Conservation (phyloP, 2,113 vertebrate species). For the Neodon shergylaensis region DNA sequence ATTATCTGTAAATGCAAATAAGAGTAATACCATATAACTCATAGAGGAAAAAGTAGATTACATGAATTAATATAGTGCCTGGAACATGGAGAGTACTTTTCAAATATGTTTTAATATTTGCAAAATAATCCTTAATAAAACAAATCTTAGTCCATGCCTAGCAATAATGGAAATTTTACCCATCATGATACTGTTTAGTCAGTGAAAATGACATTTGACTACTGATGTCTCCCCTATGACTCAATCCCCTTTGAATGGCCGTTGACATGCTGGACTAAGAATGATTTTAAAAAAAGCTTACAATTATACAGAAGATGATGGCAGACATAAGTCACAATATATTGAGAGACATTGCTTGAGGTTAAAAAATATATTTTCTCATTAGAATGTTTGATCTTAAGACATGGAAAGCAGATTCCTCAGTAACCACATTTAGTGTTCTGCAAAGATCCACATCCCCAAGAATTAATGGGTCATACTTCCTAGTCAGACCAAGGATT, state of each 20-base stretch:
- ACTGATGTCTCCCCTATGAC: neutral
- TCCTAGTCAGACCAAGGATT: neutral
- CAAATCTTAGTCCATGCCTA: neutral
- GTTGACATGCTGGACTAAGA: neutral
- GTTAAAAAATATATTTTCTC: neutral
- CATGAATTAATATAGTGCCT: neutral
- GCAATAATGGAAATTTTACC: neutral
- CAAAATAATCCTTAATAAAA: neutral
- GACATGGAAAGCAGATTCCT: neutral
- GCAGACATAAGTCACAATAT: neutral
- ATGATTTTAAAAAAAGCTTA: neutral
- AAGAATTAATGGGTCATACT: neutral
- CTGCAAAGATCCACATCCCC: neutral
- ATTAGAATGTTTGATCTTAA: neutral
- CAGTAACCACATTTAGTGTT: neutral
- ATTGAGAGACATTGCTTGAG: neutral
- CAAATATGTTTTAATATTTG: neutral
- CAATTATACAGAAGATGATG: neutral
- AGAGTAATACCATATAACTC: neutral
- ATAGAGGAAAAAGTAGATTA: neutral
- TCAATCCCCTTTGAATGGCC: neutral
- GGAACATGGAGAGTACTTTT: neutral
- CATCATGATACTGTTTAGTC: neutral
- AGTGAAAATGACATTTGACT: neutral
- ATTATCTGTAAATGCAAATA: neutral